Conservation (phyloP, 2,113 vertebrate genomes). For the Gallinago jamesoni region DNA sequence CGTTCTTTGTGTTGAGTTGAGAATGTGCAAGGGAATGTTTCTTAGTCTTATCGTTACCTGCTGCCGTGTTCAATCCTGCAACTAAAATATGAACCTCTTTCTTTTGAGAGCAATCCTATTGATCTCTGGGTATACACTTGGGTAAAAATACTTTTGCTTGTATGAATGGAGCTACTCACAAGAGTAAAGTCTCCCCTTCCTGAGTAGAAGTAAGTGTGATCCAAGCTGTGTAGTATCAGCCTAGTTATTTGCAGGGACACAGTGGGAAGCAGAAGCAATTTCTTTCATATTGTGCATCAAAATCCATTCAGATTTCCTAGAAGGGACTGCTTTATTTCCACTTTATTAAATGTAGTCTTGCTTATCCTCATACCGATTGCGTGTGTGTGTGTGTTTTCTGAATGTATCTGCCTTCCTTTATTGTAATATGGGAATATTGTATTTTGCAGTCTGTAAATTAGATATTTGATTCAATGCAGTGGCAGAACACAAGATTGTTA, state of each 20-base stretch:
- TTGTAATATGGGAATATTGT: constrained; percentile 82
- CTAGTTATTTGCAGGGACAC: constrained; percentile 6
- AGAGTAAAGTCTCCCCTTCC: background rate
- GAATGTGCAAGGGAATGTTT: background rate
- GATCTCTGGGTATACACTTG: background rate
- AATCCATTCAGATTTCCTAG: constrained; percentile 65
- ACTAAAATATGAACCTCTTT: background rate
- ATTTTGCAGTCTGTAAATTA: constrained; percentile 81
- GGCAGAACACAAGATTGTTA: constrained; percentile 75
- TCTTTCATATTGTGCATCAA: constrained; percentile 52
- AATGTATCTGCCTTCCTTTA: constrained; percentile 73
- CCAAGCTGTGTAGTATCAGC: background rate
- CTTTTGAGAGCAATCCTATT: background rate
- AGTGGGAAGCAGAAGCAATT: constrained; percentile 38
- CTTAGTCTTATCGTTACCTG: background rate
- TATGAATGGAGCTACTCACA: background rate
- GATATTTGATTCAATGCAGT: constrained; percentile 77
- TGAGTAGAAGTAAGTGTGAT: background rate
- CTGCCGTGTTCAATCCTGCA: background rate
- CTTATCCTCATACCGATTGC: constrained; percentile 62
- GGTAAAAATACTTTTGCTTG: background rate
- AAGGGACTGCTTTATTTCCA: constrained; percentile 61
- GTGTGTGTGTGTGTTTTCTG: constrained; percentile 61
- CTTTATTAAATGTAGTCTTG: constrained; percentile 68
- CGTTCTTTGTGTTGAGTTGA: background rate